phyloP scores from a whole-genome alignment of 2,888 invertebrate genomes.

The Lochmaea capreae region DNA sequence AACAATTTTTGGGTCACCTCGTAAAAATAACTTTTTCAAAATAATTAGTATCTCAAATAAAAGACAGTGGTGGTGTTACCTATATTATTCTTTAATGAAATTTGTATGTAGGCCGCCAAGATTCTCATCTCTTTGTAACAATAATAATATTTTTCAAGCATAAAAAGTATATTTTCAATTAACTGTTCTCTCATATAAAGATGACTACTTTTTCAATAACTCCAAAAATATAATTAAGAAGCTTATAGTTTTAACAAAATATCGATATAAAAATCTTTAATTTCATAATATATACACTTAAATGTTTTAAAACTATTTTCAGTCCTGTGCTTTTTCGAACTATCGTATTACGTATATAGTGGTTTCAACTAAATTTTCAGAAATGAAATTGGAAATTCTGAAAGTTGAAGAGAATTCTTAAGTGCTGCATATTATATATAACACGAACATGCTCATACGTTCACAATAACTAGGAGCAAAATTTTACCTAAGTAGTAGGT shows the following conservation, averaged over 20 bases:
- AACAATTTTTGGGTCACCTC: too few relatives aligned
- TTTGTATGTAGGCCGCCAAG: too few relatives aligned
- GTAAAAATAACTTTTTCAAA: too few relatives aligned
- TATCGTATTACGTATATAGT: slow-evolving; percentile 45
- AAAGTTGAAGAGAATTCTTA: slow-evolving; percentile 29
- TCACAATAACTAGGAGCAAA: background rate
- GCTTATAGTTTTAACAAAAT: slow-evolving; percentile 37
- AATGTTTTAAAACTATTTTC: slow-evolving; percentile 36
- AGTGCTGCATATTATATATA: background rate
- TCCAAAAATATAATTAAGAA: slow-evolving; percentile 25
- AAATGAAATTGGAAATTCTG: slow-evolving; percentile 22
- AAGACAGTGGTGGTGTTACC: too few relatives aligned
- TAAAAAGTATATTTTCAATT: background rate
- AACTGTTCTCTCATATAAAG: slow-evolving; percentile 8
- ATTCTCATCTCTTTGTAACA: too few relatives aligned
- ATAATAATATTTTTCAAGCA: background rate
- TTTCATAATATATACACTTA: slow-evolving; percentile 40
- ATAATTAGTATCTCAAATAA: too few relatives aligned
- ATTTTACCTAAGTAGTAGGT: background rate
- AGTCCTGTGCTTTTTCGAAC: slow-evolving; percentile 44
- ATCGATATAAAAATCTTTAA: slow-evolving; percentile 42
- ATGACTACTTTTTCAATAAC: slow-evolving; percentile 15
- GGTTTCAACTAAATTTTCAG: slow-evolving; percentile 39
- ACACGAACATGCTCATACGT: background rate
- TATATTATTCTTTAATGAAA: too few relatives aligned